phyloP scores from a whole-genome alignment of 35 echinoderm and acorn worm species.

The Patiria miniata region DNA sequence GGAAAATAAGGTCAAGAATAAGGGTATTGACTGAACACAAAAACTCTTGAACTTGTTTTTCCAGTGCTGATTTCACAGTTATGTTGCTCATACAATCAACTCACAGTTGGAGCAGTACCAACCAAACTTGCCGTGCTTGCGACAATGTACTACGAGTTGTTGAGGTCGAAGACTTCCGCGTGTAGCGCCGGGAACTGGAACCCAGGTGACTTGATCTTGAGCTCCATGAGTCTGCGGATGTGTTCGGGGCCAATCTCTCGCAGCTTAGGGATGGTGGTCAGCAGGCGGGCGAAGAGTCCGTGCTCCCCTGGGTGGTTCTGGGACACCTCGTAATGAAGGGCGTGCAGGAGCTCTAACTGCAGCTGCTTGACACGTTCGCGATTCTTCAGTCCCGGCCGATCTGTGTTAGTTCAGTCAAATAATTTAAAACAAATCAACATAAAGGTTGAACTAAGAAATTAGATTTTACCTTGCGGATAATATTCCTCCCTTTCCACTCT shows the following conservation, averaged over 20 bases:
- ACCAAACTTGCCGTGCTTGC: no score
- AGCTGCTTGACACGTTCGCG: constrained; percentile 68
- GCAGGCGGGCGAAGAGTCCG: constrained; percentile 83
- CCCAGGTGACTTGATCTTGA: constrained; percentile 80
- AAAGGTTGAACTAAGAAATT: no score
- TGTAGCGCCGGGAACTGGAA: constrained; percentile 85
- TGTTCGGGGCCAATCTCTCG: constrained; percentile 95
- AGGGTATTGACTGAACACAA: no score
- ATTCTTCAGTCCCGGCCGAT: constrained; percentile 92
- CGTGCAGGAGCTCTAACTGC: constrained; percentile 82
- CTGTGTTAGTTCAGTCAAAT: no score
- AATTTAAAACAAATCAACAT: no score
- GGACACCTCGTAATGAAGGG: constrained; percentile 75
- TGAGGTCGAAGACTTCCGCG: constrained; percentile 96
- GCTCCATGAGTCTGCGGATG: constrained; percentile 90
- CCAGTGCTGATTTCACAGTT: no score
- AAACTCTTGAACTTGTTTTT: no score
- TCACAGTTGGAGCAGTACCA: no score
- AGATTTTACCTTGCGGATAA: no score
- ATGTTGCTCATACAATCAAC: no score
- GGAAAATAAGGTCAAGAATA: no score
- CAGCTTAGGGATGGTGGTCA: constrained; percentile 96
- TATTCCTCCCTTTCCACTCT: no score
- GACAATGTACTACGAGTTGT: not conserved
- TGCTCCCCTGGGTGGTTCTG: constrained; percentile 86